Percentiles rank a stretch among this genome's conserved stretches.
phyloP scores from a whole-genome alignment of 2,888 invertebrate species.

The Pemphredon lugubris region DNA sequence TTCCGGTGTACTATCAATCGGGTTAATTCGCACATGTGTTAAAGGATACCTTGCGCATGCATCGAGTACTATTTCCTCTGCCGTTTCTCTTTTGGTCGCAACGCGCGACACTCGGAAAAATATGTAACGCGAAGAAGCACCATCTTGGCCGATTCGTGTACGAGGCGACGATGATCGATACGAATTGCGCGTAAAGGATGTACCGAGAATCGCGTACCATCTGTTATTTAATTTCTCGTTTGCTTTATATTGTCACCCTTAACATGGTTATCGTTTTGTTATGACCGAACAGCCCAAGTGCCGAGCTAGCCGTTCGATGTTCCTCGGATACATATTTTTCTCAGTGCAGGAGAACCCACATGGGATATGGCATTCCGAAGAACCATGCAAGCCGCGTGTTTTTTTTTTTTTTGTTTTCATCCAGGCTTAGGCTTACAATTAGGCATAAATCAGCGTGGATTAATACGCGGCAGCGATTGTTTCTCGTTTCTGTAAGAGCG shows the following conservation, averaged over 20 bases:
- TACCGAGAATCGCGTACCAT: no score
- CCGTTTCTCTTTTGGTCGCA: slow-evolving; percentile 41
- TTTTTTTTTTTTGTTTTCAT: slow-evolving; percentile 28
- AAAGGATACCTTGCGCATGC: slow-evolving; percentile 65
- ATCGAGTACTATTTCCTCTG: slow-evolving; percentile 53
- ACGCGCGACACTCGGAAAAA: slow-evolving; percentile 42
- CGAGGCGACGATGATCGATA: no score
- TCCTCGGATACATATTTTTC: slow-evolving; percentile 7
- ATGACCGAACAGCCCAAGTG: no score
- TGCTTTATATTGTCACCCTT: no score
- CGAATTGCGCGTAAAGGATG: no score
- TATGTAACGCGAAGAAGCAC: slow-evolving; percentile 30
- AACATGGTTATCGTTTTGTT: no score
- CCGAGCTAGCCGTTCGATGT: no score
- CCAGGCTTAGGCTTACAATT: slow-evolving; percentile 16
- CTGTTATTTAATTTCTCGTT: no score
- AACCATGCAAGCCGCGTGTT: slow-evolving; percentile 43
- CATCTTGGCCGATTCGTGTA: no score
- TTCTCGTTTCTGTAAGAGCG: slow-evolving; percentile 6
- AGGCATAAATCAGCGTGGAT: slow-evolving; percentile 31
- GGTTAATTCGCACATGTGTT: slow-evolving; percentile 64
- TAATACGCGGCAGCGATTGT: slow-evolving; percentile 15
- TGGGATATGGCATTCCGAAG: slow-evolving; percentile 15
- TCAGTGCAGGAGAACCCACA: slow-evolving; percentile 5
- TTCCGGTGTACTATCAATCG: slow-evolving; percentile 62